Base-by-base conservation (phyloP, 2,888 invertebrate species). In the Rhaphigaster nebulosa region DNA sequence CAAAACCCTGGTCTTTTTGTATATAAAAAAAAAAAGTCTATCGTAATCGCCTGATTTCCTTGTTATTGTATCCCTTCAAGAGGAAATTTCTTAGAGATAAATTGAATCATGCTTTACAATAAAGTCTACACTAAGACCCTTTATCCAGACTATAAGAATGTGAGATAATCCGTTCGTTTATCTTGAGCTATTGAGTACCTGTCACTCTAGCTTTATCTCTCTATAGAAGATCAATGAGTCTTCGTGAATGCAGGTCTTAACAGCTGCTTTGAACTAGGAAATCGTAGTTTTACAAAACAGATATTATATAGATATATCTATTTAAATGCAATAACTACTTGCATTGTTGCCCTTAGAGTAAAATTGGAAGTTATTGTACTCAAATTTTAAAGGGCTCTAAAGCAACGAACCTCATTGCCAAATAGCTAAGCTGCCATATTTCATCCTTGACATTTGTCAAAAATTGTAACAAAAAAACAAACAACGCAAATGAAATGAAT, bases 141-240 rank as follows among this genome's bases (percentile, higher is more conserved):
- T 70, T 70, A 70, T 70, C 70, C 70, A 29, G 70, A 12, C 18
- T 34, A 34, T 70, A 34, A 70, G 70, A 70, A 70, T 70, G 70
- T 70, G 29, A 70, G 70, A 80, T 80, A 80, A 80, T 80, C 80
- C 45, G 0, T 80, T 80, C 80, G 80, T 80, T 80, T 80, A 80
- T 80, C 80, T 41, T 45, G 26, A 34, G 80, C 80, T 26, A 80
- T 80, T 80, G 80, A 80, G 45, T 41, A 34, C 41, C 80, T 45
- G 80, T 80, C 80, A 80, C 45, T 41, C 41, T n/a, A 34, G 80
- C 80, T 45, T 80, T 80, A 80, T 80, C 80, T 80, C 23, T 38
- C 38, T 45, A 80, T 41, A 41, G 41, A 80, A 80, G 26, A 80
- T 80, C 80, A 80, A 80, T 80, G 41, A 15, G 41, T 80, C 41